Percentiles rank a stretch among this genome's conserved stretches.
Conservation (phyloP, 1,140 invertebrate genomes). For the Doryteuthis pealeii region DNA sequence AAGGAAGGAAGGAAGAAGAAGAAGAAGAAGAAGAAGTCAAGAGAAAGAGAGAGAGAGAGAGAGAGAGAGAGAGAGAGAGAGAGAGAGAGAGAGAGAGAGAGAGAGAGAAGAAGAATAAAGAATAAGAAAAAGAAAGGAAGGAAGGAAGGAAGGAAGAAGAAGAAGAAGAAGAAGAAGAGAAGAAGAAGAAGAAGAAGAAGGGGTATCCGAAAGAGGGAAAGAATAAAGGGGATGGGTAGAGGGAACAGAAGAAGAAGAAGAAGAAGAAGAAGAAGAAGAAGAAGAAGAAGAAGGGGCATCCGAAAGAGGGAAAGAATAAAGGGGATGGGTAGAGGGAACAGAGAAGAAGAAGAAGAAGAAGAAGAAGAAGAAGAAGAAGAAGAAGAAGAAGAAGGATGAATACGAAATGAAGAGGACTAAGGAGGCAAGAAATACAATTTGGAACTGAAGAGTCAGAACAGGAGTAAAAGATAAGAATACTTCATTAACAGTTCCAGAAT, state of each 20-base stretch:
- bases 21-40: background rate
- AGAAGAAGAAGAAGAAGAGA: background rate
- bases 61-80: background rate
- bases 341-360: background rate
- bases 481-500: too few species aligned
- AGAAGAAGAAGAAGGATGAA: background rate
- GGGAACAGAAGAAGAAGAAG: background rate
- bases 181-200: background rate
- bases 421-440: background rate
- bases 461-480: too few species aligned
- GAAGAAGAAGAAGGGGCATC: background rate
- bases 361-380: background rate
- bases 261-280: slow-evolving; percentile 1
- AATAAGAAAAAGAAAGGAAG: background rate
- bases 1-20: background rate
- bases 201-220: background rate
- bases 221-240: background rate
- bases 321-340: background rate
- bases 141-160: background rate
- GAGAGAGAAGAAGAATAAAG: background rate
- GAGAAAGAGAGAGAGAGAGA: background rate
- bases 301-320: background rate
- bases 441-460: too few species aligned
- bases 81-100: background rate
- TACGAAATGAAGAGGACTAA: background rate